phyloP scores from a whole-genome alignment of 2,797 vertebrate species.

The Dromococcyx pavoninus region DNA sequence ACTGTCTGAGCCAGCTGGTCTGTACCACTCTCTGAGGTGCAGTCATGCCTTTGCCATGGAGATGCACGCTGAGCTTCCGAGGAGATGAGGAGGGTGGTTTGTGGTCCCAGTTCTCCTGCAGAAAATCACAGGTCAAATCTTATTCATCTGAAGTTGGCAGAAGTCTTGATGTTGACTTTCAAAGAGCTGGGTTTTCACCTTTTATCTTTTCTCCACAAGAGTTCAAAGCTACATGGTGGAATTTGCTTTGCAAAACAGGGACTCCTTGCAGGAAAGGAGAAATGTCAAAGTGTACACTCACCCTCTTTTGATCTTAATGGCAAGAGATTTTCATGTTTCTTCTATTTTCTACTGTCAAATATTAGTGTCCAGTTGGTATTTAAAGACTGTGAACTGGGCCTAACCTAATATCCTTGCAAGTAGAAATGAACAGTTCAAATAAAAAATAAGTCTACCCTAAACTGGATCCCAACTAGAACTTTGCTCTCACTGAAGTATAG shows the following conservation, averaged over 20 bases:
- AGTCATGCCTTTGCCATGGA: background rate
- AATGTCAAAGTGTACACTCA: constrained; percentile 30
- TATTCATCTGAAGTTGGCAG: background rate
- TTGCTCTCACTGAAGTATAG: background rate
- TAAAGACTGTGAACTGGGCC: background rate
- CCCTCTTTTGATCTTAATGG: constrained; percentile 44
- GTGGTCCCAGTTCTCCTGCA: background rate
- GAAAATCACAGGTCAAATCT: background rate
- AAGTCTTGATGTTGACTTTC: background rate
- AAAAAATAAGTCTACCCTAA: constrained; percentile 3
- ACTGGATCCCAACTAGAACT: constrained; percentile 15
- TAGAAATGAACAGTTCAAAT: constrained; percentile 25
- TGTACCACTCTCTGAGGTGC: fast-evolving
- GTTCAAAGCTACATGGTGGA: constrained; percentile 12
- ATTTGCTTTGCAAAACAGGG: constrained; percentile 46
- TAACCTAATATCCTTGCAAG: background rate
- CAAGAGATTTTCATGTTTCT: constrained; percentile 26
- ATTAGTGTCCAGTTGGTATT: constrained; percentile 1
- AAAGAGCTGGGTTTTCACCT: background rate
- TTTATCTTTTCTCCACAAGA: background rate
- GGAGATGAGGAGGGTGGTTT: background rate
- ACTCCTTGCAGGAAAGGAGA: constrained; percentile 18
- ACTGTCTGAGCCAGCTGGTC: background rate
- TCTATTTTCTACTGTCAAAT: constrained; percentile 22
- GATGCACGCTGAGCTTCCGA: background rate